Conservation (phyloP, 2,113 vertebrate genomes). For the Budorcas taxicolor region DNA sequence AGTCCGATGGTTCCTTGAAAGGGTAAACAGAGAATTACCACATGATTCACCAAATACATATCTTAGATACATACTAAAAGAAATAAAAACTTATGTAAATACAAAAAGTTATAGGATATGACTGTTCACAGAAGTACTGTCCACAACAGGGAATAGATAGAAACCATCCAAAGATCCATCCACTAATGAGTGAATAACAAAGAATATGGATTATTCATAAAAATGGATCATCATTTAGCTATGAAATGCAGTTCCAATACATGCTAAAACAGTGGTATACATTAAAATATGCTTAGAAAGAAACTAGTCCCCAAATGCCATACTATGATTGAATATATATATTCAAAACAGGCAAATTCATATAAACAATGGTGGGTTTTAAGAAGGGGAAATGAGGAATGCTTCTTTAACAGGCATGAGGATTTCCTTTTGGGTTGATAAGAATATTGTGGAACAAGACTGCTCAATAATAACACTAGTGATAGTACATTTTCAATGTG, state of each 20-base stretch:
- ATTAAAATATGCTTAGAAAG: background rate
- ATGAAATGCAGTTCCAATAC: background rate
- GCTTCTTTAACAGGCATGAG: background rate
- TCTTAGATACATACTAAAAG: background rate
- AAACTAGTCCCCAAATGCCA: background rate
- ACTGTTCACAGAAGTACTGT: background rate
- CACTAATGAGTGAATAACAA: background rate
- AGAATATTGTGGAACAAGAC: background rate
- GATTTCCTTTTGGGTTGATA: background rate
- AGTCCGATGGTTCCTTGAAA: background rate
- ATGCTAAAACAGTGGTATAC: background rate
- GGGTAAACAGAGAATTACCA: background rate
- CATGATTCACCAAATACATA: background rate
- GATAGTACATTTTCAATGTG: background rate
- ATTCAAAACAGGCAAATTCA: background rate
- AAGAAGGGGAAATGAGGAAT: background rate
- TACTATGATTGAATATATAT: background rate
- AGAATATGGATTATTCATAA: background rate
- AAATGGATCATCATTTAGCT: background rate
- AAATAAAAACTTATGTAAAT: background rate
- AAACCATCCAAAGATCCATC: background rate
- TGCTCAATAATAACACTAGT: background rate
- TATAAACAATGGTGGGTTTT: background rate
- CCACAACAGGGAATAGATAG: background rate
- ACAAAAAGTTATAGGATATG: background rate